Base-by-base conservation (phyloP, 2,888 invertebrate species). In the Gymnoscelis rufifasciata region DNA sequence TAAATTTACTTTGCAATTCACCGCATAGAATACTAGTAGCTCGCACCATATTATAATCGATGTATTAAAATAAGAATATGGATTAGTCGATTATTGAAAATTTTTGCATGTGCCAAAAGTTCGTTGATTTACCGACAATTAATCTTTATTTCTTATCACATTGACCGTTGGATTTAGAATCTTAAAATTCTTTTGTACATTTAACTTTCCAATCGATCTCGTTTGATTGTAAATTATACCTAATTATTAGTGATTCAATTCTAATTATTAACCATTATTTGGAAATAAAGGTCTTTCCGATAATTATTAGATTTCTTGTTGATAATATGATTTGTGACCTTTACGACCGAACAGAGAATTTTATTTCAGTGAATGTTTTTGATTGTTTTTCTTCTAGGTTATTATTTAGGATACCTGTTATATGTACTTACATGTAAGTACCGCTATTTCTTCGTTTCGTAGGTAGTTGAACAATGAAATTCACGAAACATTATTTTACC, bases 81-180 rank as follows among this genome's bases (percentile, higher is more conserved):
- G 37, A 47, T 45, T 38, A 45, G 40, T 45, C 39, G 42, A 33
- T 52, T 43, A 43, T 50, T 47, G 43, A 43, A 52, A 49, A 51
- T 49, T 71, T 72, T 71, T 74, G 74, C 70, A 75, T 83, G 83
- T 83, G 84, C 84, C 84, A 83, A 83, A 83, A 76, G 46, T 52
- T 51, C 42, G 51, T 42, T 45, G 35, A 47, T 48, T 54, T 57
- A 38, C 52, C 53, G 49, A 54, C 55, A 58, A 54, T 45, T 19
- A 19, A 35, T 23, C 7, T 19, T 19, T 7, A 19, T 23, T 10
- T 14, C 14, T 33, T 7, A 7, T 3, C 3, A 19, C n/a, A 23
- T 35, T 35, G 10, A 19, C 10, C 14, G 14, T 15, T n/a, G 19
- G 19, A 10, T 19, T 35, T 33, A 33, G 15, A 6, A 23, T 19